Evolutionary conservation across 2,888 invertebrate genomes (phyloP).

Genomic region (Frankliniella fusca): DNA sequence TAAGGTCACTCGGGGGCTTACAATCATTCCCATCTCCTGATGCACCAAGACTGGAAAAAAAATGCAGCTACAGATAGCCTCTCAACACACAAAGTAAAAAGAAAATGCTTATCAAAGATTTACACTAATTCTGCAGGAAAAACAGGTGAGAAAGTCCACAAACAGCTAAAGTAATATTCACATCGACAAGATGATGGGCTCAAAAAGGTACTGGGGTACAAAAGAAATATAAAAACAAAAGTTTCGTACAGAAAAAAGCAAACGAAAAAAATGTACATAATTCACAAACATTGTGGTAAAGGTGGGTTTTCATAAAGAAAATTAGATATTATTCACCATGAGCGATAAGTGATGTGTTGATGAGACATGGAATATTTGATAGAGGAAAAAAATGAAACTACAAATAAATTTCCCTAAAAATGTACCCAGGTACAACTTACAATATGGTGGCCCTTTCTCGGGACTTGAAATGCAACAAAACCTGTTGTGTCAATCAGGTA

Average conservation of each 20-base stretch:
- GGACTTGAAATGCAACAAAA: conserved; percentile 21
- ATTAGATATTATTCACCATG: not conserved
- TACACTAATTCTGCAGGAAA: conserved; percentile 6
- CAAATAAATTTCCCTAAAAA: conserved; percentile 20
- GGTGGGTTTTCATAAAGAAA: not conserved
- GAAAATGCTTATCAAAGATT: conserved; percentile 6
- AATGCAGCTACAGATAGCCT: not conserved
- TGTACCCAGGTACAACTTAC: conserved; percentile 20
- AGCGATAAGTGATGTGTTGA: conserved; percentile 12
- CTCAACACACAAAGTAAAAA: conserved; percentile 15
- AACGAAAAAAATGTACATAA: conserved; percentile 5
- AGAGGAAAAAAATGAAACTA: conserved; percentile 7
- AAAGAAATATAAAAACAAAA: conserved; percentile 25
- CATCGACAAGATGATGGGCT: conserved; percentile 6
- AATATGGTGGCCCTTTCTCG: not conserved
- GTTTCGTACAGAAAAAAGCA: conserved; percentile 5
- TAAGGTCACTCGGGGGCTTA: not conserved
- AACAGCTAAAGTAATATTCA: not conserved
- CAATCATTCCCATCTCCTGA: not conserved
- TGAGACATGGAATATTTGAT: conserved; percentile 23
- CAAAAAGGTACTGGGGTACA: conserved; percentile 24
- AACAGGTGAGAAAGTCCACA: not conserved
- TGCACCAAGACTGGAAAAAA: conserved; percentile 1
- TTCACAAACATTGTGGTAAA: conserved; percentile 2
- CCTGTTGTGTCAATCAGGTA: conserved; percentile 23